These are phyloP conservation scores for Gymnothorax reevesii DNA, from an alignment of 2,797 vertebrate genomes.

Conservation along the genomic window DNA sequence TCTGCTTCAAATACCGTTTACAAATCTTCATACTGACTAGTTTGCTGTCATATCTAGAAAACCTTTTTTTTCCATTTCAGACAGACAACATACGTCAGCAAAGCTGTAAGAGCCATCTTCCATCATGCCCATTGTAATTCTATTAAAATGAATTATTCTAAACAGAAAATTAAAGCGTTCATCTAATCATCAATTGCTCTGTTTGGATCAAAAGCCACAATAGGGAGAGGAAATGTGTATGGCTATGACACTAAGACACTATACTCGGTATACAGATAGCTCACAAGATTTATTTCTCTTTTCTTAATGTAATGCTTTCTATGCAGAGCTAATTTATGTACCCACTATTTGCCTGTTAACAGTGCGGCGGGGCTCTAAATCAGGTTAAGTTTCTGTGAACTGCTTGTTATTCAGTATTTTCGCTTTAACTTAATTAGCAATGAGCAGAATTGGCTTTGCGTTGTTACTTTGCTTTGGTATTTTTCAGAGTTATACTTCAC, in stretches of 20 bases:
- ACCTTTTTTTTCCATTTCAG: conserved; percentile 40
- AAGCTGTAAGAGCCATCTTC: conserved; percentile 26
- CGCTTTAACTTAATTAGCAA: too few relatives aligned
- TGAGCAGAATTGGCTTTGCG: too few relatives aligned
- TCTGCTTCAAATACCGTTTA: conserved; percentile 30
- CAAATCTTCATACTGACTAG: conserved; percentile 37
- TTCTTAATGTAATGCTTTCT: too few relatives aligned
- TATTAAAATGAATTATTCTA: conserved; percentile 44
- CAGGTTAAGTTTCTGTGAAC: too few relatives aligned
- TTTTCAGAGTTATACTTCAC: too few relatives aligned
- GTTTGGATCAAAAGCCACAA: not conserved
- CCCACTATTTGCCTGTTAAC: too few relatives aligned
- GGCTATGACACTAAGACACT: not conserved
- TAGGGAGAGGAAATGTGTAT: not conserved
- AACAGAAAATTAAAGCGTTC: not conserved
- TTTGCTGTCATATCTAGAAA: conserved; percentile 34
- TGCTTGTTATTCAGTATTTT: too few relatives aligned
- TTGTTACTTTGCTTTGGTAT: too few relatives aligned
- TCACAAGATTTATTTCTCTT: too few relatives aligned
- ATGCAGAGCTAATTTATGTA: too few relatives aligned
- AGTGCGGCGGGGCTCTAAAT: too few relatives aligned
- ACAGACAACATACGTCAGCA: conserved; percentile 32
- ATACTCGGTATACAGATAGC: too few relatives aligned
- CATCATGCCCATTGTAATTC: conserved; percentile 48
- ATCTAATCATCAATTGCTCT: not conserved